Evolutionary conservation across 2,888 invertebrate genomes (phyloP).

Genomic region (Drosophila colorata): DNA sequence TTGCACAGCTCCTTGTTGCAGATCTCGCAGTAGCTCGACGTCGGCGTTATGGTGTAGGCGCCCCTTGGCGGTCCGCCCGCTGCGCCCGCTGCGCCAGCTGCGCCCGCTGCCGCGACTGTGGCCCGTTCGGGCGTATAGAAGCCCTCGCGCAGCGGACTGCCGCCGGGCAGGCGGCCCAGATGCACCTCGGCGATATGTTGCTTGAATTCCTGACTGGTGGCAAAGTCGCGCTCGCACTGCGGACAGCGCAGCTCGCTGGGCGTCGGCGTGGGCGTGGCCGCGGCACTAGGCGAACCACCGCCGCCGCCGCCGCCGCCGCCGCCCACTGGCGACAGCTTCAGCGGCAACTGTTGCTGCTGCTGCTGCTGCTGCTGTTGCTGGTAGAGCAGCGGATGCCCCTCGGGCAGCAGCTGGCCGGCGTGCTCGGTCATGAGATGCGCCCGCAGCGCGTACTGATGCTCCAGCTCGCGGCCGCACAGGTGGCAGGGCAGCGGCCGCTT

Average conservation of each 20-base stretch:
- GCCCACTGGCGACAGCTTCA: constrained; percentile 77
- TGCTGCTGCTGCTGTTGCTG: constrained; percentile 56
- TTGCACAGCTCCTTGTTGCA: constrained; percentile 99
- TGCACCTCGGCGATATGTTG: constrained; percentile 90
- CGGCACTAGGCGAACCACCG: constrained; percentile 55
- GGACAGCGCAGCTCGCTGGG: constrained; percentile 80
- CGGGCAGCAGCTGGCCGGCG: constrained; percentile 59
- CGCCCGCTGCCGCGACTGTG: constrained; percentile 49
- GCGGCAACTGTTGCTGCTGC: constrained; percentile 54
- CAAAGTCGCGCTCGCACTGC: constrained; percentile 86
- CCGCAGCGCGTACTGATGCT: constrained; percentile 89
- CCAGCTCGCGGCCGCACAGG: constrained; percentile 90
- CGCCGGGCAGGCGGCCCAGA: constrained; percentile 66
- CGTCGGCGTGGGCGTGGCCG: constrained; percentile 55
- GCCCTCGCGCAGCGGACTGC: constrained; percentile 84
- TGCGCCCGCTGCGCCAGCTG: constrained; percentile 15
- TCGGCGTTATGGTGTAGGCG: constrained; percentile 88
- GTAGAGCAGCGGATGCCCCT: constrained; percentile 65
- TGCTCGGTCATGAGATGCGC: constrained; percentile 85
- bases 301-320: constrained; percentile 48
- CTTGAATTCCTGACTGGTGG: constrained; percentile 89
- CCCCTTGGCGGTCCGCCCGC: constrained; percentile 67
- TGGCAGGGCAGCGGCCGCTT: constrained; percentile 87
- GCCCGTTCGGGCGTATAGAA: constrained; percentile 86
- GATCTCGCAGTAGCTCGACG: constrained; percentile 97